phyloP scores from a whole-genome alignment of 2,797 vertebrate species.

The Pseudotriccus pelzelni region DNA sequence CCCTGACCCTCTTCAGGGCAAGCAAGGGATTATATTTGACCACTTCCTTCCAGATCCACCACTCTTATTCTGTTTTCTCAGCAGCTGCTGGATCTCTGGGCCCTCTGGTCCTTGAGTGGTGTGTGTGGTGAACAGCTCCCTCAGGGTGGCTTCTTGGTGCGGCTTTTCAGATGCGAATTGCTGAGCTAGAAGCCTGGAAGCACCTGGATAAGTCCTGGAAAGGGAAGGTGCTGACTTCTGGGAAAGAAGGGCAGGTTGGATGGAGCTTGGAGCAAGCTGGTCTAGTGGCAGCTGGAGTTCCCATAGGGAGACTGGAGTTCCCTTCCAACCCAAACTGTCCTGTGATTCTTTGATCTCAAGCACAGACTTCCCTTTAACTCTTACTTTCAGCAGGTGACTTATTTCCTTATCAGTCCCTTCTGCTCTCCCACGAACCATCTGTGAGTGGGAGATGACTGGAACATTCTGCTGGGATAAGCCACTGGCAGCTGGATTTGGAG shows the following conservation, averaged over 20 bases:
- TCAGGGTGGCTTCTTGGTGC: not conserved
- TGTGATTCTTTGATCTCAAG: not conserved
- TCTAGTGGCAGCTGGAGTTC: not conserved
- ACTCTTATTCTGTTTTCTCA: not conserved
- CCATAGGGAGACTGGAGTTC: not conserved
- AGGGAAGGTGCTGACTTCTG: not conserved
- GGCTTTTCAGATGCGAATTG: not conserved
- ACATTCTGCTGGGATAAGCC: not conserved
- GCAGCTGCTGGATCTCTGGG: not conserved
- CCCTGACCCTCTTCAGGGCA: not conserved
- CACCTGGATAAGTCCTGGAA: not conserved
- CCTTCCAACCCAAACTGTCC: not conserved
- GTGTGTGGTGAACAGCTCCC: fast-evolving
- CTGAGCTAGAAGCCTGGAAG: not conserved
- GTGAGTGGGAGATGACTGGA: not conserved
- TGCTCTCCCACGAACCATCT: not conserved
- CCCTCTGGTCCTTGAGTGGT: fast-evolving
- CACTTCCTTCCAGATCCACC: not conserved
- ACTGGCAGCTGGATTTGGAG: not conserved
- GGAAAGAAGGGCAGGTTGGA: not conserved
- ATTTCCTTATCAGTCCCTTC: not conserved
- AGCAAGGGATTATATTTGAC: not conserved
- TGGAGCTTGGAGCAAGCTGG: fast-evolving
- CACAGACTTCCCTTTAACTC: not conserved
- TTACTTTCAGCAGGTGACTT: not conserved